A percentile compares a stretch with the other conserved stretches of the same genome.
Evolutionary conservation across 2,888 invertebrate species (phyloP).

Genomic region (Prostheceraeus crozeri): DNA sequence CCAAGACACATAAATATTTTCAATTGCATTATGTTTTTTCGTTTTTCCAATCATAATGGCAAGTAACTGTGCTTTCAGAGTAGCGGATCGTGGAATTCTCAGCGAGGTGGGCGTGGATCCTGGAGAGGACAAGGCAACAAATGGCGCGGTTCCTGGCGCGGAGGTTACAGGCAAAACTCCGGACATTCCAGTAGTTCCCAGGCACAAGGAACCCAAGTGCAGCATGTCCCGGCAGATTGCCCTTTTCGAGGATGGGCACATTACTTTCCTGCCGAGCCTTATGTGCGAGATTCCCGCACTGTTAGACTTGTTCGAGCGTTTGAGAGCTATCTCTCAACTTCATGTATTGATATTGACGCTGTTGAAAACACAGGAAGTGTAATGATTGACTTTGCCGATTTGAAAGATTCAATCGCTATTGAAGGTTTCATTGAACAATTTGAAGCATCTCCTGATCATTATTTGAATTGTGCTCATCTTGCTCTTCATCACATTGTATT

Average conservation of each 20-base stretch:
- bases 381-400: not conserved
- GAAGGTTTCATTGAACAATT: not conserved
- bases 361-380: not conserved
- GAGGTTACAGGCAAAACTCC: not conserved
- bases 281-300: slow-evolving; percentile 19
- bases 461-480: not conserved
- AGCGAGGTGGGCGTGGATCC: too few relatives aligned
- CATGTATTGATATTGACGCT: not conserved
- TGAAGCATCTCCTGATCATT: not conserved
- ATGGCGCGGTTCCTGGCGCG: slow-evolving; percentile 4
- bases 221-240: not conserved
- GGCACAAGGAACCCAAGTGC: not conserved
- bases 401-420: not conserved
- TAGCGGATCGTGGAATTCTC: too few relatives aligned
- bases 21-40: too few relatives aligned
- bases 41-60: too few relatives aligned
- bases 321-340: not conserved
- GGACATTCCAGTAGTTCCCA: not conserved
- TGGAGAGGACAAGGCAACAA: too few relatives aligned
- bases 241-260: slow-evolving; percentile 64
- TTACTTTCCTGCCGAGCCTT: slow-evolving; percentile 68
- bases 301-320: slow-evolving; percentile 15
- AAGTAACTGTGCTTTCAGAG: too few relatives aligned
- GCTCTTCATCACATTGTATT: too few relatives aligned
- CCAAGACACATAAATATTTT: too few relatives aligned